phyloP scores from a whole-genome alignment of 2,888 invertebrate species.

The Synergus japonicus region DNA sequence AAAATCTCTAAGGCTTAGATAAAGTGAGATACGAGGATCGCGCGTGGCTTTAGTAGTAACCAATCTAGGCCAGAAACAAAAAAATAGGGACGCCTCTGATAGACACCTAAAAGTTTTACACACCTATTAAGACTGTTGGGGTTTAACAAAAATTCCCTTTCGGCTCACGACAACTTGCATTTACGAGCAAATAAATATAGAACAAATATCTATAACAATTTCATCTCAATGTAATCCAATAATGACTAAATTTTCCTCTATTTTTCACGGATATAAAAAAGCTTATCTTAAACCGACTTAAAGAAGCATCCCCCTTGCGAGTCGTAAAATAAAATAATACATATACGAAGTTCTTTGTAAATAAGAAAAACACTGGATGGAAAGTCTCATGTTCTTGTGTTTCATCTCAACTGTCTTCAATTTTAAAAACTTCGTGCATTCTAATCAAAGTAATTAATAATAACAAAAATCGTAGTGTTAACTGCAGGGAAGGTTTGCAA shows the following conservation, averaged over 20 bases:
- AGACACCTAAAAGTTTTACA: slow-evolving; percentile 21
- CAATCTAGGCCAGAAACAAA: background rate
- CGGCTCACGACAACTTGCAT: slow-evolving; percentile 1
- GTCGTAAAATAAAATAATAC: slow-evolving; percentile 8
- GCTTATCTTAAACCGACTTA: background rate
- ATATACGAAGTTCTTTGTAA: too few relatives aligned
- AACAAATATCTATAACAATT: background rate
- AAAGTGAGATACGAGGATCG: slow-evolving; percentile 15
- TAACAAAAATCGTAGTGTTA: background rate
- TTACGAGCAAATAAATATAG: slow-evolving; percentile 7
- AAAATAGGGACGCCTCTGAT: background rate
- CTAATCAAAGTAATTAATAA: too few relatives aligned
- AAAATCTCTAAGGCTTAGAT: slow-evolving; percentile 15
- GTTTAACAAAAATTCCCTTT: slow-evolving; percentile 1
- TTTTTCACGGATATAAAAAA: background rate
- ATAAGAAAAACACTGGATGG: too few relatives aligned
- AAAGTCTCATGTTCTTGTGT: too few relatives aligned
- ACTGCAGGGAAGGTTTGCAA: slow-evolving; percentile 6
- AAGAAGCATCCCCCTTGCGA: background rate
- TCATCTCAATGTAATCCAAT: background rate
- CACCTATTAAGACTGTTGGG: background rate
- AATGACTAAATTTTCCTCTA: background rate
- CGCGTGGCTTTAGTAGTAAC: slow-evolving; percentile 2
- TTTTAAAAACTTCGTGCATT: background rate
- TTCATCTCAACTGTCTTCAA: too few relatives aligned